Base-by-base conservation (phyloP, 2,888 invertebrate species). In the Aleiodes leptofemur region DNA sequence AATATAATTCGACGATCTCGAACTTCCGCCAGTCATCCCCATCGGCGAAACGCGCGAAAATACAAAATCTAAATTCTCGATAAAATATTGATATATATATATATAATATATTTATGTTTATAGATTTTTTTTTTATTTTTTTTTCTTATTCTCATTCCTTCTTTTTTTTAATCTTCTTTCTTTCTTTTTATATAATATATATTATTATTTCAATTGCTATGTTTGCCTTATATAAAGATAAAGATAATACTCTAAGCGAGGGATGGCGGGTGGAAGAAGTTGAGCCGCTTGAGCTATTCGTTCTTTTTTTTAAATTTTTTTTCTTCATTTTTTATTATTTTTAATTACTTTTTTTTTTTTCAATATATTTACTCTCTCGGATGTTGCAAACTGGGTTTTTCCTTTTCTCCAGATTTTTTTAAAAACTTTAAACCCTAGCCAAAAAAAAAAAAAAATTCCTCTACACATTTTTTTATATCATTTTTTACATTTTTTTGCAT, bases 11-110 rank as follows among this genome's bases (percentile, higher is more conserved):
- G 64, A 68, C 69, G 74, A 77, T 77, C 72, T 61, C 77, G 72
- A 70, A 79, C 72, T 76, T 77, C 84, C 83, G 81, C 83, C 84
- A 82, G 82, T 77, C 86, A 81, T 82, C 83, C 84, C 83, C 55
- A 23, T 82, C 85, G 83, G 78, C 82, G 82, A 84, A 84, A 85
- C 84, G 82, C 84, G 86, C 83, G 83, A 84, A 86, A 87, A 87
- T 88, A 88, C 86, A 88, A 88, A 88, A 88, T 88, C 86, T 87
- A 87, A 86, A 86, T 87, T 80, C 83, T 83, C 86, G 86, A 86
- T 85, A 87, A 87, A 88, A 87, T 86, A 88, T 86, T 83, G 51
- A 76, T 76, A 77, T 73, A 74, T 72, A 76, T 34, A 34, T 69
- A 77, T 77, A 74, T n/a, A n/a, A 76, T 34, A 34, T 77, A 79